Conservation (phyloP, 2,888 invertebrate species). For the Bhutanitis thaidina region DNA sequence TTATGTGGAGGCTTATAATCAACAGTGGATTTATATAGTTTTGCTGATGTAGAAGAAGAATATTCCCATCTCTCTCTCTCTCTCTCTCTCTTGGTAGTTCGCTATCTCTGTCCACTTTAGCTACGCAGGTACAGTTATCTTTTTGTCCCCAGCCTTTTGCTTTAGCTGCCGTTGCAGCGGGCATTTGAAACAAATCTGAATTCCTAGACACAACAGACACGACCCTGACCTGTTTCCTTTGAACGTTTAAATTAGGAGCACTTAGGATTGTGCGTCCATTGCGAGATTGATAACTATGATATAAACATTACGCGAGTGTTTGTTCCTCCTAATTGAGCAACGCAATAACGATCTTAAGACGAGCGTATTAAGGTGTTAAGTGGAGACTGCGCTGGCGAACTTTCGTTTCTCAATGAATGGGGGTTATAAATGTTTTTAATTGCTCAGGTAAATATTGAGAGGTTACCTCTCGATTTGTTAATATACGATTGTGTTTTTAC, state of each 20-base stretch:
- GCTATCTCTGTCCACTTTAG: no score
- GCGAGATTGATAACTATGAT: conserved; percentile 13
- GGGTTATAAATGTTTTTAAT: neutral
- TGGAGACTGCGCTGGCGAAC: neutral
- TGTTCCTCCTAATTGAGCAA: neutral
- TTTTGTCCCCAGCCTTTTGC: no score
- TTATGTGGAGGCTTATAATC: no score
- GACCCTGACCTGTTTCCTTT: conserved; percentile 8
- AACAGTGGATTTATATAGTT: no score
- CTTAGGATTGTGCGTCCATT: conserved; percentile 7
- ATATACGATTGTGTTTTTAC: no score
- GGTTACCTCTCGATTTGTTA: no score
- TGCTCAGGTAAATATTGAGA: no score
- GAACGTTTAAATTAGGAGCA: conserved; percentile 16
- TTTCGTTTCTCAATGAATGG: neutral
- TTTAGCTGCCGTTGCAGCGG: neutral
- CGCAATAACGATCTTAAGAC: neutral
- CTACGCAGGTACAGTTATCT: no score
- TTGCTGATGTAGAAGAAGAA: no score
- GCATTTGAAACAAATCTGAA: neutral
- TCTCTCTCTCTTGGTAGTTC: no score
- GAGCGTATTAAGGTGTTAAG: neutral
- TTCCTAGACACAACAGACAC: neutral
- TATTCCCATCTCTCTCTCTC: no score
- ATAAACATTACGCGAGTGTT: conserved; percentile 16